phyloP scores from a whole-genome alignment of 2,113 vertebrate genomes.

The Cacatua alba region DNA sequence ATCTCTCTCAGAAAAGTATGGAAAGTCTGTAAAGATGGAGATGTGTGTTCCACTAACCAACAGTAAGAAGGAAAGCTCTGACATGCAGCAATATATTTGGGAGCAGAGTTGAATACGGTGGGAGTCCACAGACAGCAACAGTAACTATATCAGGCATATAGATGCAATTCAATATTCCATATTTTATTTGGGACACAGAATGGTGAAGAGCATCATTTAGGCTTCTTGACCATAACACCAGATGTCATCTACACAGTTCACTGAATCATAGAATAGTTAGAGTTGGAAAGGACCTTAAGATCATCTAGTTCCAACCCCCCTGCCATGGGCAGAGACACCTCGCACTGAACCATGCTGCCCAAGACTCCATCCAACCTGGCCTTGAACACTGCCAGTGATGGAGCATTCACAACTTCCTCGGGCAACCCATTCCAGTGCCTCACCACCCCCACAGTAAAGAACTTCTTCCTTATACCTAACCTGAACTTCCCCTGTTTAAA shows the following conservation, averaged over 20 bases:
- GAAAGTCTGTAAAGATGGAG: not conserved
- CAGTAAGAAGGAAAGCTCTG: not conserved
- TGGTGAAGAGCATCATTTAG: not conserved
- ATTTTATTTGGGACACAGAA: not conserved
- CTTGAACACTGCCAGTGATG: too few species aligned
- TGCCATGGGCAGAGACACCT: not conserved
- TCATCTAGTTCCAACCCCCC: not conserved
- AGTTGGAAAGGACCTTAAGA: not conserved
- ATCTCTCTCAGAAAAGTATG: not conserved
- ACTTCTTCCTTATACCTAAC: too few species aligned
- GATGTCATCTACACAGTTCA: not conserved
- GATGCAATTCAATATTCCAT: not conserved
- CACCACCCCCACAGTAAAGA: too few species aligned
- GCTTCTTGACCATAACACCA: not conserved
- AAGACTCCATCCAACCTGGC: too few species aligned
- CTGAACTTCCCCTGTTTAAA: too few species aligned
- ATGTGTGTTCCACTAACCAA: not conserved
- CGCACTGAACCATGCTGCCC: not conserved
- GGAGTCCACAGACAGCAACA: not conserved
- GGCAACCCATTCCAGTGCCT: too few species aligned
- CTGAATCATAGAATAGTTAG: not conserved
- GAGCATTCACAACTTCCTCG: too few species aligned
- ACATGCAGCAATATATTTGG: not conserved
- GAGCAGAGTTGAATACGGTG: not conserved
- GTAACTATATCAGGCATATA: not conserved